phyloP scores from a whole-genome alignment of 2,113 vertebrate species.

The Psilopsiagon aurifrons region DNA sequence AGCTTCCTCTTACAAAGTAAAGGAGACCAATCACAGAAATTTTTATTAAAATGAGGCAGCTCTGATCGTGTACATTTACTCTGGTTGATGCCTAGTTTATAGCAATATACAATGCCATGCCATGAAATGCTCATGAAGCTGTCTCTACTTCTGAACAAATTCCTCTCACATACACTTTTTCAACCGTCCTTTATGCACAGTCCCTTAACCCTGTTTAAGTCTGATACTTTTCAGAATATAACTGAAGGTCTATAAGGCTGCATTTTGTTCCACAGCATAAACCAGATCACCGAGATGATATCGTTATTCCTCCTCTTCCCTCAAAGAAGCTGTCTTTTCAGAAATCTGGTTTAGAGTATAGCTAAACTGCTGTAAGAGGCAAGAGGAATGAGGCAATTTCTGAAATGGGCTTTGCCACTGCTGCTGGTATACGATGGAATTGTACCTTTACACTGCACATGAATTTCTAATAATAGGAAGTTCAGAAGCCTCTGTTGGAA shows the following conservation, averaged over 20 bases:
- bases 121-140: not conserved
- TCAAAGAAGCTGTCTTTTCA: not conserved
- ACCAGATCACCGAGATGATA: rapidly evolving
- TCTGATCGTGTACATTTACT: not conserved
- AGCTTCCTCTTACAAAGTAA: not conserved
- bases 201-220: not conserved
- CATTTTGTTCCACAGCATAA: not conserved
- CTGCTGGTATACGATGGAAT: not conserved
- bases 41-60: not conserved
- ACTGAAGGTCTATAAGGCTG: not conserved
- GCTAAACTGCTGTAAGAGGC: not conserved
- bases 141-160: not conserved
- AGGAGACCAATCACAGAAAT: not conserved
- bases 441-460: not conserved
- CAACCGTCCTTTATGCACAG: not conserved
- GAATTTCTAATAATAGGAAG: constrained; percentile 19
- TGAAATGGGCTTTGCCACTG: not conserved
- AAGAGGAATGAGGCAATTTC: not conserved
- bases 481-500: constrained; percentile 17
- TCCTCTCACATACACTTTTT: not conserved
- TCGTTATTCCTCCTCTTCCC: not conserved
- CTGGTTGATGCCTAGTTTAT: not conserved
- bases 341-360: not conserved
- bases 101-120: not conserved
- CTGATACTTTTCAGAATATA: not conserved